A percentile compares a stretch with the other conserved stretches of the same genome.
Evolutionary conservation across 1,140 invertebrate species (phyloP).

Genomic region (Calliopsis andreniformis): DNA sequence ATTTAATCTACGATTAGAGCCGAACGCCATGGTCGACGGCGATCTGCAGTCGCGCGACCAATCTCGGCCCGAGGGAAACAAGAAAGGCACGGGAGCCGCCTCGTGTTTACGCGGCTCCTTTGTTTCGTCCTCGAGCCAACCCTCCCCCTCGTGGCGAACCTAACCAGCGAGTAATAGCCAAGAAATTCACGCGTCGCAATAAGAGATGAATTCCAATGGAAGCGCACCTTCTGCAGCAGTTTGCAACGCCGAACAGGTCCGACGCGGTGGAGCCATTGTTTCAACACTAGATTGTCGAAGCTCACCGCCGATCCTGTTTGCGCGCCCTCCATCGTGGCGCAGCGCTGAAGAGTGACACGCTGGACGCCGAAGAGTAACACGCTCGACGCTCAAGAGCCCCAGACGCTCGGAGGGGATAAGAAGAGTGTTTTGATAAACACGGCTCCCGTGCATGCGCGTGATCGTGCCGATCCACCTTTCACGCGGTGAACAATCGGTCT

Average conservation of each 20-base stretch:
- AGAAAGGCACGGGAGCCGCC: neutral
- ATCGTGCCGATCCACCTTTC: no score
- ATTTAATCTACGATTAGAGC: neutral
- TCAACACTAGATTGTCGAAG: slow-evolving; percentile 30
- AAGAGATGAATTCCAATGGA: neutral
- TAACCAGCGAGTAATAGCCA: no score
- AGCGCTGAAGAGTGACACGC: neutral
- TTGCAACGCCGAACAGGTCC: slow-evolving; percentile 20
- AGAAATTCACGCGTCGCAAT: neutral
- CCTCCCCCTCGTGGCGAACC: no score
- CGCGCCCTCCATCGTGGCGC: neutral
- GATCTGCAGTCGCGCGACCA: neutral
- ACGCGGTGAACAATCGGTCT: no score
- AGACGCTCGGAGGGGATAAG: no score
- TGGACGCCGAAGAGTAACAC: no score
- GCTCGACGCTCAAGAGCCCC: no score
- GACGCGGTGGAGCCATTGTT: slow-evolving; percentile 29
- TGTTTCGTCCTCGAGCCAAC: no score
- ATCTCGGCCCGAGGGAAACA: neutral
- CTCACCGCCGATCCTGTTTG: neutral
- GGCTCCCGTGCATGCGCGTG: no score
- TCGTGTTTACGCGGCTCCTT: no score
- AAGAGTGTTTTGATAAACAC: no score
- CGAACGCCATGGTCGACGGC: neutral
- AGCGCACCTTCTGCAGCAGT: slow-evolving; percentile 43